Evolutionary conservation across 1,140 invertebrate genomes (phyloP), one percentile per base, ranked within the genome.

Genomic region (Chrysopa pallens): DNA sequence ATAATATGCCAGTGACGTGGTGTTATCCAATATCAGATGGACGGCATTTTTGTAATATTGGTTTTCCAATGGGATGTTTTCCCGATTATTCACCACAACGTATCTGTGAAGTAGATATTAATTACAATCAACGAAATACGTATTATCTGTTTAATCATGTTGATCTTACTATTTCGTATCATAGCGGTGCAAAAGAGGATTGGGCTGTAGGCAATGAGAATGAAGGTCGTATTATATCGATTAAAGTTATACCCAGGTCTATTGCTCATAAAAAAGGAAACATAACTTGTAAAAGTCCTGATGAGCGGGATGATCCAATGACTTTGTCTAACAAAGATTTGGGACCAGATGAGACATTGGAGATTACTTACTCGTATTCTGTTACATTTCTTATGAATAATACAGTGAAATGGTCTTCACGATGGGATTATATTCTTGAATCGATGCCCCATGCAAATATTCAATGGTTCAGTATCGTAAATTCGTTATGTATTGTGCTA

Each of bases 371-470:
- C 60, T 80, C 89, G 0, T 98, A 96, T 61, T 80, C 79, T 13
- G 76, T 97, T 0, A 74, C 62, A 33, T 98, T 89, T 64, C 64
- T 73, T 29, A 68, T 72, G 59, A 80, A 94, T 57, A 78, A 88
- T 53, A 72, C 75, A 2, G 83, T 94, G 3, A 95, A 95, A 66
- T 98, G 95, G 95, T 95, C 91, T 0, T 97, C 92, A 1, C 73
- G 95, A 53, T 98, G 95, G 95, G 95, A 99, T 68, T 98, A 98
- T 58, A 95, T 99, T 48, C 66, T 99, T 38, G 90, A 97, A 62
- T 95, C 92, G 2, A 94, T 95, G 81, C 91, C 90, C 0, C 90
- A 97, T 55, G 92, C 92, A 1, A 97, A 98, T 64, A 98, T 98
- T 52, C 94, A 98, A 61, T 98, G 94, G 94, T 98, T 98, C 56